phyloP scores from a whole-genome alignment of 2,113 vertebrate genomes.

The Neogobius melanostomus region DNA sequence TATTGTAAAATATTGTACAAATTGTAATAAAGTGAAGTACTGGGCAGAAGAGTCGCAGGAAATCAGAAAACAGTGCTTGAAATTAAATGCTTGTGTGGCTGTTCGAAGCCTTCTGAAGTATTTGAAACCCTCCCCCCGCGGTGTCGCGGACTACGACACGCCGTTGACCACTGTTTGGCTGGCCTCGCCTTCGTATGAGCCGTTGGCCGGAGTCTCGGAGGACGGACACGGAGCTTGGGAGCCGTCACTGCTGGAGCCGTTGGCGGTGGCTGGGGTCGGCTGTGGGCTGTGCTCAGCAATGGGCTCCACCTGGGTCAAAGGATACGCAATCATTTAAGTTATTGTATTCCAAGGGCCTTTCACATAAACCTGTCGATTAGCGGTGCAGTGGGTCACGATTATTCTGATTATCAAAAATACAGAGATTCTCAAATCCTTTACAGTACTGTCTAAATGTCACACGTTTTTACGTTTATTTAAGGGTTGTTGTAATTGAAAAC shows the following conservation, averaged over 20 bases:
- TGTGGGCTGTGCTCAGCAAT: constrained; percentile 86
- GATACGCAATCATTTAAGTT: not conserved
- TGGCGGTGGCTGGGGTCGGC: constrained; percentile 77
- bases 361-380: too few species aligned
- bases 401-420: too few species aligned
- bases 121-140: constrained; percentile 55
- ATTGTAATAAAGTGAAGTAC: constrained; percentile 53
- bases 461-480: too few species aligned
- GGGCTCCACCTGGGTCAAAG: constrained; percentile 82
- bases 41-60: constrained; percentile 52
- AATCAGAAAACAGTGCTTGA: constrained; percentile 70
- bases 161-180: constrained; percentile 88
- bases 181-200: constrained; percentile 78
- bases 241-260: constrained; percentile 79
- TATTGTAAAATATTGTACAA: constrained; percentile 80
- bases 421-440: too few species aligned
- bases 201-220: constrained; percentile 77
- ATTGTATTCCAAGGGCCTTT: not conserved
- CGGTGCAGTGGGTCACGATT: too few species aligned
- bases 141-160: constrained; percentile 83
- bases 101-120: constrained; percentile 42
- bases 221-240: constrained; percentile 69
- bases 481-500: too few species aligned
- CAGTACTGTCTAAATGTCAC: too few species aligned
- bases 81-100: constrained; percentile 43